Base-by-base conservation (phyloP, 2,888 invertebrate genomes). In the Torymus texanus region DNA sequence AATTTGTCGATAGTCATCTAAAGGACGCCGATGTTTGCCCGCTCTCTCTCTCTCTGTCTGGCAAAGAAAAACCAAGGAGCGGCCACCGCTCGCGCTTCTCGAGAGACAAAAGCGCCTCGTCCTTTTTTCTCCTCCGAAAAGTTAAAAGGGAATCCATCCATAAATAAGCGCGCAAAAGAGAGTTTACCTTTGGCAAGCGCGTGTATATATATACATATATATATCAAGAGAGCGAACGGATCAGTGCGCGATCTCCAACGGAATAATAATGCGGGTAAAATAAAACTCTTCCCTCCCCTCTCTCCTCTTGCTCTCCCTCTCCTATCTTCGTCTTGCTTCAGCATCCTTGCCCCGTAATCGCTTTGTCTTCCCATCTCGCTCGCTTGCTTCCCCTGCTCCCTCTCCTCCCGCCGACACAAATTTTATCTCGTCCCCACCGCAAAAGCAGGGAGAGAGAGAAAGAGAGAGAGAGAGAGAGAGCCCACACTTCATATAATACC, bases 191-290 rank as follows among this genome's bases (percentile, higher is more conserved):
- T 84, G 84, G n/a, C 83, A 78, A 83, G 83, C 55, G 53, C 13
- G 55, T 24, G 50, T 24, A 50, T 21, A 70, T 11, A 16, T 18
- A n/a, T n/a, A 21, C 41, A 50, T 63, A 63, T 24, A 50, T 21
- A 70, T 11, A 16, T 18, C n/a, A 75, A 84, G 84, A 41, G 41
- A 41, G 41, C 41, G 41, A 84, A 86, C 86, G 87, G 87, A 89
- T 89, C 89, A 84, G 87, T 85, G 88, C 86, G 88, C 89, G 85
- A 89, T 89, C 89, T 89, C 86, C 88, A 90, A 90, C 88, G 86
- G 89, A 89, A 90, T 89, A 89, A 89, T 89, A 90, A 90, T 89
- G 89, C 88, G 88, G 87, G 87, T 88, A 85, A 88, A 90, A 89
- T 89, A 90, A 89, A 89, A 89, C 88, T 78, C 83, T 56, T 83